Conservation (phyloP, 2,113 vertebrate species). For the Camelus dromedarius region DNA sequence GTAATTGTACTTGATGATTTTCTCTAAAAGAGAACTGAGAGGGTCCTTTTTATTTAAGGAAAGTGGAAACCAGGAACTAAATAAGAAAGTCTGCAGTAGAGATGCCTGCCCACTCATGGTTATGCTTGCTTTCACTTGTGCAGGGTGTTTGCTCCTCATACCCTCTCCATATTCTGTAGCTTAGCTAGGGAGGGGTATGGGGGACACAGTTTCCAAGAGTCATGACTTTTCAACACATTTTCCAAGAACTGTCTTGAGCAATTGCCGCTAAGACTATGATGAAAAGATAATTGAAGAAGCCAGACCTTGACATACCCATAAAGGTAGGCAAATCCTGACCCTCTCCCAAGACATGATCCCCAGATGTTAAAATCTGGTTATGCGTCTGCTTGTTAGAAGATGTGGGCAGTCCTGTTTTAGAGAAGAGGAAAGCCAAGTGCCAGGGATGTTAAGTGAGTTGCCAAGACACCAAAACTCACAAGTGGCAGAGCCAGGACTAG, state of each 20-base stretch:
- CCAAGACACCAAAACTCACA: background rate
- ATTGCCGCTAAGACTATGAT: background rate
- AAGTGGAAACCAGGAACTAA: background rate
- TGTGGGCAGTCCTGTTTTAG: background rate
- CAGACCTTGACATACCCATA: background rate
- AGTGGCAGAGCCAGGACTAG: background rate
- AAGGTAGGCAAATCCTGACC: background rate
- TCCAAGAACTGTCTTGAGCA: background rate
- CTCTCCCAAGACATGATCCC: accelerated
- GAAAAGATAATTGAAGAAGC: background rate
- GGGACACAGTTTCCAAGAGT: background rate
- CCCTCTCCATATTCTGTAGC: background rate
- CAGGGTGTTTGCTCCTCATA: no score
- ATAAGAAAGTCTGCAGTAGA: background rate
- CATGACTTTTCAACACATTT: background rate
- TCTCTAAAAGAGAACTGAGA: slow-evolving; percentile 62
- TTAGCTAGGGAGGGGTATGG: background rate
- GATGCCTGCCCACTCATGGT: accelerated
- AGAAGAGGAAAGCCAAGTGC: background rate
- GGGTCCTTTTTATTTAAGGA: slow-evolving; percentile 62
- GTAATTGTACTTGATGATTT: slow-evolving; percentile 71
- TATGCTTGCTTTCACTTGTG: background rate
- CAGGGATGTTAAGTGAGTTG: background rate
- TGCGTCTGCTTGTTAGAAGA: background rate
- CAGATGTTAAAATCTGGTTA: background rate